Base-by-base conservation (phyloP, 1,140 invertebrate genomes). In the Prorops nasuta region DNA sequence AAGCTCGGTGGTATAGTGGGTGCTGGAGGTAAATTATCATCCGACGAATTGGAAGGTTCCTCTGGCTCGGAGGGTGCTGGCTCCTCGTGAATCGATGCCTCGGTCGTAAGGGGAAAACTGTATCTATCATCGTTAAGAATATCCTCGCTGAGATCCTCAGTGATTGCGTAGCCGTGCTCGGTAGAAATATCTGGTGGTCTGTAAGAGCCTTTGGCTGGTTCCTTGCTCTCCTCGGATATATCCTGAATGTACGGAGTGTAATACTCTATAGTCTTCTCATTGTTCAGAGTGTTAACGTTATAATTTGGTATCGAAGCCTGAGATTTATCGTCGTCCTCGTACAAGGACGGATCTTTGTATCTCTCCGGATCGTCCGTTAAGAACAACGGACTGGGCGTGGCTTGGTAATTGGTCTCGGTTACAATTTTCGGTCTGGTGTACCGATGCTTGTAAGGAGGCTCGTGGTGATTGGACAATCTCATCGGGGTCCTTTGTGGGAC, bases 381-480 rank as follows among this genome's bases (percentile, higher is more conserved):
- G 14, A 47, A 48, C 4, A 63, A 40, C 12, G 72, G 64, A 12
- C 44, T 66, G 1, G 60, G 64, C 0, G 65, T 69, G 1, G 65
- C 65, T 37, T 74, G 64, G 38, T 66, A 77, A 14, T 56, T 61
- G 28, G 56, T 57, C 49, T 77, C 70, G 0, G 74, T 77, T 3
- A 76, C 61, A 0, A 77, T 68, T 22, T 72, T 68, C 0, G 72
- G 64, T 39, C 63, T 51, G 1, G 53, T 50, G 10, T 67, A 54
- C 8, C 53, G 44, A 3, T 34, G 18, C 4, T 66, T 63, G 14
- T 53, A 64, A 4, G 4, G 4, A 28, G 24, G 24, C 17, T 52
- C 51, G 6, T 66, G 41, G 45, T 68, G 64, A 34, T 28, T 52
- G 24, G 22, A 17, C 7, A 56, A 16, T 49, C 54, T 57, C n/a